Base-by-base conservation (phyloP, 1,140 invertebrate genomes). In the Lamellibrachia luymesi region DNA sequence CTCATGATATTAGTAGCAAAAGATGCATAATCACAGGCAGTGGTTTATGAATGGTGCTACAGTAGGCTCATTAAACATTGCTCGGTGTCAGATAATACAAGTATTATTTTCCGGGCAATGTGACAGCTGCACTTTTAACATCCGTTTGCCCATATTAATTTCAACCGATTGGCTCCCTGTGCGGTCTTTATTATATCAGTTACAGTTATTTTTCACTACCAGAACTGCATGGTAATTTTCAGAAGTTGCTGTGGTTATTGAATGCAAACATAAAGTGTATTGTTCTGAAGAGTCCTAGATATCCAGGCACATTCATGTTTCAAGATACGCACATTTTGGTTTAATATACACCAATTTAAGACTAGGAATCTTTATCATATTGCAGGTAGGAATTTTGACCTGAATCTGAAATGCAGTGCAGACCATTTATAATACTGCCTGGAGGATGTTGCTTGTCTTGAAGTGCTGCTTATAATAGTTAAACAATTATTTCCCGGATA, bases 41-140 rank as follows among this genome's bases (percentile, higher is more conserved):
- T 64, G 38, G 38, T 27, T 27, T 93, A 64, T 93, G 52, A 49
- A 51, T 90, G 17, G 50, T 49, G 56, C 22, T 91, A 92, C 38
- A 51, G 80, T 38, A 56, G 2, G 49, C 92, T 56, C 25, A 91
- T 90, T 38, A 50, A 94, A 22, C 89, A 52, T 25, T 80, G 64
- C 64, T 80, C 6, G 1, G 64, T 80, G 8, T 80, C 17, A 80
- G 13, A 10, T 80, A 80, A 80, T 22, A 4, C 64, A 17, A 80
- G 64, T 80, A 22, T 80, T 80, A 80, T 80, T 17, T 80, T 6
- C 25, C 64, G 13, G 38, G 64, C 64, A 22, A 80, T 80, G 64
- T 80, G 64, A 10, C 17, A 80, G 64, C 64, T 80, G 13, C 64
- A 80, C 17, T 80, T 80, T 8, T 80, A 2, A 80, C 17, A 4